Evolutionary conservation across 2,888 invertebrate species (phyloP).

Genomic region (Coleophora deauratella): DNA sequence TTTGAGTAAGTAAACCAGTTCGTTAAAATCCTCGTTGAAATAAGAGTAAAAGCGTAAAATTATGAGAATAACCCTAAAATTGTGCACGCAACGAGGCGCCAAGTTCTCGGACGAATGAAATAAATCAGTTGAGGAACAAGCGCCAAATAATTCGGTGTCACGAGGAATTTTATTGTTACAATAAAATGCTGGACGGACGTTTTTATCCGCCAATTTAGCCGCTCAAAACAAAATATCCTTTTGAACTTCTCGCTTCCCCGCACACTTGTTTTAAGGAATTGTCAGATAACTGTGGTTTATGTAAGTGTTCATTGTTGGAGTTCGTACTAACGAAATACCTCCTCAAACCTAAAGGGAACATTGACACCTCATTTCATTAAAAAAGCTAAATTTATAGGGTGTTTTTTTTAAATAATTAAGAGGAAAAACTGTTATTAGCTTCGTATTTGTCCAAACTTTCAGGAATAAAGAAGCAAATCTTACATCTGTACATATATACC

Average conservation of each 20-base stretch:
- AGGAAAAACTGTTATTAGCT: too few species aligned
- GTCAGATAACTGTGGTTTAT: neutral
- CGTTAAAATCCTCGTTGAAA: too few species aligned
- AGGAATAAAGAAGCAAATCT: too few species aligned
- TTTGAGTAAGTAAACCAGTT: too few species aligned
- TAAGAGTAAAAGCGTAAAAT: neutral
- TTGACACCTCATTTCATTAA: neutral
- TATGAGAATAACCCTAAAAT: constrained; percentile 27
- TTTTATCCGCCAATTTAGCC: constrained; percentile 49
- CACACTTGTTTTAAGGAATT: constrained; percentile 1
- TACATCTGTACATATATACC: too few species aligned
- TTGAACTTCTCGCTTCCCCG: constrained; percentile 27
- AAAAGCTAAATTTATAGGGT: neutral
- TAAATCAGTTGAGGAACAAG: constrained; percentile 44
- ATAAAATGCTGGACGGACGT: constrained; percentile 43
- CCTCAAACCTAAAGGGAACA: neutral
- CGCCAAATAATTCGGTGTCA: constrained; percentile 41
- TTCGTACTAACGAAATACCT: neutral
- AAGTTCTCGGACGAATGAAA: constrained; percentile 17
- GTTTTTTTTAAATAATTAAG: too few species aligned
- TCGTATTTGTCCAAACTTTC: too few species aligned
- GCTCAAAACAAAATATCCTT: constrained; percentile 42
- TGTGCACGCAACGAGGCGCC: constrained; percentile 32
- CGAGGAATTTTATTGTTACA: constrained; percentile 50
- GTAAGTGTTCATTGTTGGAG: neutral